phyloP scores from a whole-genome alignment of 2,113 vertebrate species.

The Motacilla alba region DNA sequence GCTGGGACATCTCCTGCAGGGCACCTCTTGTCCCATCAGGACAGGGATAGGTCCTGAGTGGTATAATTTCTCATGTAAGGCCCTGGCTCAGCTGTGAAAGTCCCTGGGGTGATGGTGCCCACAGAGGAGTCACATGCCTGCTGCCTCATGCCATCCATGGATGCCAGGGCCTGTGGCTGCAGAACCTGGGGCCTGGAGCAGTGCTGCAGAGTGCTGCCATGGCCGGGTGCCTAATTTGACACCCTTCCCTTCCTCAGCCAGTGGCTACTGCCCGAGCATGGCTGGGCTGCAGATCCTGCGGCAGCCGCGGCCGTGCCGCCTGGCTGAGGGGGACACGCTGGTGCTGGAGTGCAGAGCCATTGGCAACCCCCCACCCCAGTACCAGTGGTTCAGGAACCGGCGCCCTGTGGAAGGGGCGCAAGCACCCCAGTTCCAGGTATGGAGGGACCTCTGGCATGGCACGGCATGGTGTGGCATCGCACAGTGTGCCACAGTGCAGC shows the following conservation, averaged over 20 bases:
- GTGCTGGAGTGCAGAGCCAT: constrained; percentile 72
- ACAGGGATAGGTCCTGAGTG: background rate
- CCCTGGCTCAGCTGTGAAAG: background rate
- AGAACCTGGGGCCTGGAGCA: background rate
- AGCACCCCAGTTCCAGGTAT: constrained; percentile 65
- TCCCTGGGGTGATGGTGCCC: background rate
- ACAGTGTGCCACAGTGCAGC: rapidly evolving
- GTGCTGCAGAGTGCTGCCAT: background rate
- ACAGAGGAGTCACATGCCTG: background rate
- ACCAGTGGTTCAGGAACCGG: constrained; percentile 82
- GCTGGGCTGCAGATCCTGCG: constrained; percentile 67
- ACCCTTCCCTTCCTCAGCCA: constrained; percentile 20
- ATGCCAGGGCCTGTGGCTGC: background rate
- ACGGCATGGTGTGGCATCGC: rapidly evolving
- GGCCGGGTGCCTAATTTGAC: background rate
- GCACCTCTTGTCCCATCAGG: rapidly evolving
- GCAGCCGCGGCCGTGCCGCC: constrained; percentile 66
- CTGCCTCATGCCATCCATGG: background rate
- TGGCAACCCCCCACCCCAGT: constrained; percentile 80
- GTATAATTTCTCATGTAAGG: rapidly evolving
- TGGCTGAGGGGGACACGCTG: constrained; percentile 77
- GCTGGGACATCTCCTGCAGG: background rate
- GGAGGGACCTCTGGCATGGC: rapidly evolving
- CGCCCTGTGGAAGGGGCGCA: constrained; percentile 54
- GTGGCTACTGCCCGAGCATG: constrained; percentile 55